phyloP scores from a whole-genome alignment of 2,797 vertebrate genomes.

The Ataeniobius toweri region DNA sequence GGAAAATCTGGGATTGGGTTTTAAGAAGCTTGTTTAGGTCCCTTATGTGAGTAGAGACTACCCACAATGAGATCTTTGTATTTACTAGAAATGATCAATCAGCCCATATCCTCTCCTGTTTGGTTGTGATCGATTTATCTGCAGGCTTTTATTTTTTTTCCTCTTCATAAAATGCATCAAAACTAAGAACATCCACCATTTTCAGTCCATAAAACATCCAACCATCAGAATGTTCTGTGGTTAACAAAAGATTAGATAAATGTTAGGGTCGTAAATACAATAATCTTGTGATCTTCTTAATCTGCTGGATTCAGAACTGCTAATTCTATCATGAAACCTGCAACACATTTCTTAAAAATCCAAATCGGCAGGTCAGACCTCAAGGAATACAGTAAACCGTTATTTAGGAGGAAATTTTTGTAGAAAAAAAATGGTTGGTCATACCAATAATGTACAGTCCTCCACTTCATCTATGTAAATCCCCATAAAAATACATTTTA shows the following conservation, averaged over 20 bases:
- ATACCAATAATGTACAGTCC: neutral
- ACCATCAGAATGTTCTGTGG: neutral
- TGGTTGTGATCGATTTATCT: too few species aligned
- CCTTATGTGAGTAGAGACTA: neutral
- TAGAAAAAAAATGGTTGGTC: too few species aligned
- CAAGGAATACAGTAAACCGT: neutral
- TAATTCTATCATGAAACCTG: neutral
- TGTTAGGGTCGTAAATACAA: too few species aligned
- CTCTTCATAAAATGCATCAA: neutral
- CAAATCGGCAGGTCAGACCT: neutral
- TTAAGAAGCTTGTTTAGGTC: neutral
- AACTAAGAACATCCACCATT: neutral
- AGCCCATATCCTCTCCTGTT: too few species aligned
- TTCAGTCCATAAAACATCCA: neutral
- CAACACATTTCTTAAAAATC: neutral
- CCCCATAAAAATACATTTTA: neutral
- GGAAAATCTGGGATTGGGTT: neutral
- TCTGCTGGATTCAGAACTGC: neutral
- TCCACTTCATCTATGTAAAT: neutral
- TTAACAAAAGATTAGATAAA: neutral
- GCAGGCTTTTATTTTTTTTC: neutral
- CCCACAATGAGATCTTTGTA: neutral
- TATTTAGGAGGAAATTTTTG: too few species aligned
- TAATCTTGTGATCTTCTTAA: neutral
- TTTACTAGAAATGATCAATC: neutral